These are phyloP conservation scores for Galerucella calmariensis DNA, from an alignment of 2,888 invertebrate species.

Conservation along the genomic window DNA sequence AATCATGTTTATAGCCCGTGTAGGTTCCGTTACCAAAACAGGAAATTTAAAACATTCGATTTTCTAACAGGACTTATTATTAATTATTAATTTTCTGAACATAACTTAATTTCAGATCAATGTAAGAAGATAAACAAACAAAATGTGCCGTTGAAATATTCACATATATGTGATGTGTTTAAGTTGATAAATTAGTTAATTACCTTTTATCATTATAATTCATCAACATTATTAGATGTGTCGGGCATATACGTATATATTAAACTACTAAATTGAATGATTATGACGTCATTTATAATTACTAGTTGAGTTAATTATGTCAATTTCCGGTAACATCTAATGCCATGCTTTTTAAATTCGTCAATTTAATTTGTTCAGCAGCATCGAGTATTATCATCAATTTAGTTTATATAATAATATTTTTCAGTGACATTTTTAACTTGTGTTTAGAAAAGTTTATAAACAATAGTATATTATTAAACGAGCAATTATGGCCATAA, in stretches of 20 bases:
- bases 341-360: slow-evolving; percentile 14
- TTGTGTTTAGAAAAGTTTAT: too few relatives aligned
- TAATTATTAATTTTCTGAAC: neutral
- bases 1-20: too few relatives aligned
- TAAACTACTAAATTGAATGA: slow-evolving; percentile 38
- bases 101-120: neutral
- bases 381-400: neutral
- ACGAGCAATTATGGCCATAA: too few relatives aligned
- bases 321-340: slow-evolving; percentile 37
- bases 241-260: slow-evolving; percentile 39
- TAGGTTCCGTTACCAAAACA: too few relatives aligned
- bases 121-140: neutral
- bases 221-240: slow-evolving; percentile 43
- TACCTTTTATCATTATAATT: slow-evolving; percentile 45
- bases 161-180: slow-evolving; percentile 16
- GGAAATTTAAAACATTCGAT: too few relatives aligned
- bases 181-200: slow-evolving; percentile 44
- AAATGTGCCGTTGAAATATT: neutral
- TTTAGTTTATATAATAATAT: neutral
- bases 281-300: slow-evolving; percentile 41
- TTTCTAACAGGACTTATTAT: neutral
- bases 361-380: slow-evolving; percentile 17
- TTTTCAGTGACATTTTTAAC: neutral
- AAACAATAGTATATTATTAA: too few relatives aligned
- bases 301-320: slow-evolving; percentile 39